phyloP scores from a whole-genome alignment of 2,888 invertebrate species.

The Melanchra persicariae region DNA sequence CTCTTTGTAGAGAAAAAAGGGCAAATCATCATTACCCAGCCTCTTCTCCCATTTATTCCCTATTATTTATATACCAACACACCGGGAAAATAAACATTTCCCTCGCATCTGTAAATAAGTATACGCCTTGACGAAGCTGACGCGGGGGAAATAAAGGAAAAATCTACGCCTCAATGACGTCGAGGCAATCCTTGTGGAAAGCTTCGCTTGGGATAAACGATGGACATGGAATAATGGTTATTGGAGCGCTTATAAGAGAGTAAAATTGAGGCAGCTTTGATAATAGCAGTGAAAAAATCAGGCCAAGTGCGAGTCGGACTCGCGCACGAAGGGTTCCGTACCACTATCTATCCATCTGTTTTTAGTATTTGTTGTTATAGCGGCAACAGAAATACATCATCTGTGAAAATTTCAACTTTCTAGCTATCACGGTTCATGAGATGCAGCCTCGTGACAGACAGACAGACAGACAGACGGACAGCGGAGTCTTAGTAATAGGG shows the following conservation, averaged over 20 bases:
- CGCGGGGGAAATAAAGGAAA: constrained; percentile 38
- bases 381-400: no score
- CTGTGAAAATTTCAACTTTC: no score
- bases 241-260: neutral
- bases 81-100: constrained; percentile 12
- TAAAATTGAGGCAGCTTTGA: no score
- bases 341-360: no score
- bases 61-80: neutral
- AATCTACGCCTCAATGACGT: constrained; percentile 24
- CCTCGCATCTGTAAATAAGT: constrained; percentile 42
- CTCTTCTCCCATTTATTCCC: neutral
- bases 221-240: constrained; percentile 7
- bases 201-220: neutral
- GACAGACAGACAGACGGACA: no score
- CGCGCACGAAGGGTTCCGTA: no score
- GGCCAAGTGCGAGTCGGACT: no score
- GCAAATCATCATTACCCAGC: neutral
- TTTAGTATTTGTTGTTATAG: no score
- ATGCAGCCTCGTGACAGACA: no score
- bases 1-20: neutral
- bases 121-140: constrained; percentile 29
- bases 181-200: constrained; percentile 29
- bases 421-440: no score
- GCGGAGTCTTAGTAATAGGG: no score
- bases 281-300: no score